Evolutionary conservation across 2,888 invertebrate genomes (phyloP).

Genomic region (Baronia brevicornis): DNA sequence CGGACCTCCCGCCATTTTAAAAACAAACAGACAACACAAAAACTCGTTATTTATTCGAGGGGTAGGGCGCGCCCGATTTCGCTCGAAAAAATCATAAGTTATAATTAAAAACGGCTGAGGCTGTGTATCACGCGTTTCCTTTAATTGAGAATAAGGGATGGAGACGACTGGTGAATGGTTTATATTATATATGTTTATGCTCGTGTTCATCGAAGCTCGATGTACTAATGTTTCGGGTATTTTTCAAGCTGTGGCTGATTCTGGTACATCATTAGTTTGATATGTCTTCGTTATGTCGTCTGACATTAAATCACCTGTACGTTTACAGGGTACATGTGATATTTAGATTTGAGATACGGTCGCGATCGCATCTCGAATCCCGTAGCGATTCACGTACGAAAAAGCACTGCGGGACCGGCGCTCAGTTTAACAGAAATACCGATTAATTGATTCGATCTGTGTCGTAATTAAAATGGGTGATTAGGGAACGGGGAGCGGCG

Average conservation of each 20-base stretch:
- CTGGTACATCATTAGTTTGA: too few relatives aligned
- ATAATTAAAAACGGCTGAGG: conserved; percentile 68
- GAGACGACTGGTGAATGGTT: too few relatives aligned
- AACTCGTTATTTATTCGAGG: conserved; percentile 72
- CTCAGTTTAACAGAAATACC: conserved; percentile 73
- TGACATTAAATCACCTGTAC: too few relatives aligned
- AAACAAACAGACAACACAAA: conserved; percentile 73
- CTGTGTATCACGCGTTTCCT: conserved; percentile 23
- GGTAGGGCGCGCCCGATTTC: conserved; percentile 70
- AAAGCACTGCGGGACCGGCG: conserved; percentile 49
- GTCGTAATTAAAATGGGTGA: conserved; percentile 76
- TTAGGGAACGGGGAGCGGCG: conserved; percentile 71
- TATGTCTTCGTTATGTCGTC: too few relatives aligned
- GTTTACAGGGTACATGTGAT: too few relatives aligned
- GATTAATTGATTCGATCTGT: conserved; percentile 76
- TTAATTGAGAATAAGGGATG: conserved; percentile 12
- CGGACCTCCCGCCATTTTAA: conserved; percentile 76
- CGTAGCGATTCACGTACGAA: conserved; percentile 41
- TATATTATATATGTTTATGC: too few relatives aligned
- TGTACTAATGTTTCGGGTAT: too few relatives aligned
- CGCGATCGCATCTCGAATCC: conserved; percentile 47
- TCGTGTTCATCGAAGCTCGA: too few relatives aligned
- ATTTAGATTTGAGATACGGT: conserved; percentile 39
- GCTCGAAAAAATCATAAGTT: conserved; percentile 70
- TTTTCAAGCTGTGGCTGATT: too few relatives aligned